Evolutionary conservation across 1,140 invertebrate species (phyloP).

Genomic region (Lanistes nyassanus): DNA sequence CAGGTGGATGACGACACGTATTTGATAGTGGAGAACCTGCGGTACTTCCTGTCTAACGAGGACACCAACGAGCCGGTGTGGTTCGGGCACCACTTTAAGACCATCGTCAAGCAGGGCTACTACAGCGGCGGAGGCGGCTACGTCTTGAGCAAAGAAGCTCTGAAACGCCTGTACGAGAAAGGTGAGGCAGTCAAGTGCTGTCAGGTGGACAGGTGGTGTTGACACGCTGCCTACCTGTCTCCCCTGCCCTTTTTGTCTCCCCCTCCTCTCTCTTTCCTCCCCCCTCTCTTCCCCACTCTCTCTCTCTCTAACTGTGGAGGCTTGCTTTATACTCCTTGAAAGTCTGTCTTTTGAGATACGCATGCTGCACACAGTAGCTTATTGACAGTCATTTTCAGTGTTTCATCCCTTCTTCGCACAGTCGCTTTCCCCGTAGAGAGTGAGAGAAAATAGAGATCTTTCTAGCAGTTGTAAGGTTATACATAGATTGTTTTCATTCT

Average conservation of each 20-base stretch:
- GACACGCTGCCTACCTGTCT: neutral
- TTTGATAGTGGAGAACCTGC: slow-evolving; percentile 70
- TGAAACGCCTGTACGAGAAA: slow-evolving; percentile 40
- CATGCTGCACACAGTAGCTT: too few relatives aligned
- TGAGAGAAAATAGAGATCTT: too few relatives aligned
- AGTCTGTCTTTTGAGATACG: too few relatives aligned
- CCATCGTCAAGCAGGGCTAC: slow-evolving; percentile 50
- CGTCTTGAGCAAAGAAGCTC: slow-evolving; percentile 77
- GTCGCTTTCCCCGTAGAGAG: too few relatives aligned
- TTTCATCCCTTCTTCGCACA: too few relatives aligned
- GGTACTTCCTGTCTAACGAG: slow-evolving; percentile 40
- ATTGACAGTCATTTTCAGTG: too few relatives aligned
- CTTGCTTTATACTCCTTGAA: too few relatives aligned
- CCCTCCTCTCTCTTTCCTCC: neutral
- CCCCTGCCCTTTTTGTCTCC: neutral
- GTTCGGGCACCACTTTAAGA: slow-evolving; percentile 60
- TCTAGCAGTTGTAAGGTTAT: too few relatives aligned
- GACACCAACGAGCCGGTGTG: slow-evolving; percentile 48
- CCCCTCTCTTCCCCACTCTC: too few relatives aligned
- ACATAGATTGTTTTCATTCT: too few relatives aligned
- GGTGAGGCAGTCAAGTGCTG: slow-evolving; percentile 59
- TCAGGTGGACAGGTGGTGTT: neutral
- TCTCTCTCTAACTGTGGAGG: too few relatives aligned
- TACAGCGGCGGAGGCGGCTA: slow-evolving; percentile 74
- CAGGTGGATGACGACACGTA: slow-evolving; percentile 72